Percentiles rank a stretch among this genome's conserved stretches.
Conservation (phyloP, 2,888 invertebrate genomes). For the Leptinotarsa peninsularis region DNA sequence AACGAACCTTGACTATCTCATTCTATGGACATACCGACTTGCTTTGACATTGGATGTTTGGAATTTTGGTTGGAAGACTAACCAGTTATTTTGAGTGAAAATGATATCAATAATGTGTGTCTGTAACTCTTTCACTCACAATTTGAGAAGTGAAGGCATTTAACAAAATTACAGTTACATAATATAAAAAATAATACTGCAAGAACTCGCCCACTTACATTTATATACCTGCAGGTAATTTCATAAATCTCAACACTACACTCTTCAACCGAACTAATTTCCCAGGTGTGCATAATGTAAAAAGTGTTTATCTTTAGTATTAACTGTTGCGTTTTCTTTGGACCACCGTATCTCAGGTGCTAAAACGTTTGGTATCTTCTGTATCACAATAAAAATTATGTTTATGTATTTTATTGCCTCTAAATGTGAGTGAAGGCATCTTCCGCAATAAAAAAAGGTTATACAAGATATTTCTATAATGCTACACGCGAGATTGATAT, state of each 20-base stretch:
- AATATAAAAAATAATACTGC: too few species aligned
- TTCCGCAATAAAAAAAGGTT: constrained; percentile 45
- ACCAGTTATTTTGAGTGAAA: too few species aligned
- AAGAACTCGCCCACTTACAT: too few species aligned
- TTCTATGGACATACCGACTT: too few species aligned
- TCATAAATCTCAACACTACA: constrained; percentile 26
- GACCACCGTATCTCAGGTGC: constrained; percentile 50
- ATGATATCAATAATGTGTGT: too few species aligned
- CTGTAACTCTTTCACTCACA: too few species aligned
- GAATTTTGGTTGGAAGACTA: too few species aligned
- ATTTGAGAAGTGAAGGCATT: too few species aligned
- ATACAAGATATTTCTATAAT: constrained; percentile 33
- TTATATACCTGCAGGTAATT: not conserved
- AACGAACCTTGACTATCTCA: too few species aligned
- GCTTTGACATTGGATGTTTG: too few species aligned
- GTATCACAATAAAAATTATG: constrained; percentile 45
- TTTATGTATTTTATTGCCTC: constrained; percentile 52
- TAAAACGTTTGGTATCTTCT: constrained; percentile 51
- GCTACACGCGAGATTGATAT: too few species aligned
- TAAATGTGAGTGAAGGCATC: constrained; percentile 47
- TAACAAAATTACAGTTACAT: too few species aligned
- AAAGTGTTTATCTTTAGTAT: constrained; percentile 41
- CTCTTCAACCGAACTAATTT: constrained; percentile 30
- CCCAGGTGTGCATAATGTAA: constrained; percentile 30
- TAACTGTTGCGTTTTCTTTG: constrained; percentile 41